phyloP scores from a whole-genome alignment of 2,113 vertebrate genomes.

The Psittacus erithacus region DNA sequence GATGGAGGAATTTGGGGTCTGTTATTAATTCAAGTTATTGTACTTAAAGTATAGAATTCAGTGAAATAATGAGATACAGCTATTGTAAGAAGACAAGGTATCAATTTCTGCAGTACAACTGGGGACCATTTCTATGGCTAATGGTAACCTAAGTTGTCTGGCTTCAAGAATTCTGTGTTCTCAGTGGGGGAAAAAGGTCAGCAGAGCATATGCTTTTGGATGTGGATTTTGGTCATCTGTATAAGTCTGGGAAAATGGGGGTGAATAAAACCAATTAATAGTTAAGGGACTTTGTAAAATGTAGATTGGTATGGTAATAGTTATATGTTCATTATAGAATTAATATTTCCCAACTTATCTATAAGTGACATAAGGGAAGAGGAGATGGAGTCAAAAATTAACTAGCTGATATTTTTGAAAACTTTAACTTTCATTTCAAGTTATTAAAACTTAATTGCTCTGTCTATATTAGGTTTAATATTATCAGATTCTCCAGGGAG shows the following conservation, averaged over 20 bases:
- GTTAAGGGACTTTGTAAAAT: background rate
- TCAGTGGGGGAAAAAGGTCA: background rate
- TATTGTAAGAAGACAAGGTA: background rate
- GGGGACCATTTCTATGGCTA: background rate
- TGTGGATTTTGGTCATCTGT: background rate
- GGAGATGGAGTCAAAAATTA: background rate
- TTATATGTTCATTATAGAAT: background rate
- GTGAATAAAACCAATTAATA: background rate
- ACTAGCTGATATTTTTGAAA: background rate
- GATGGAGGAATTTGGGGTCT: background rate
- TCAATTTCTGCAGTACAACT: background rate
- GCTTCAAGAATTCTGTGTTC: background rate
- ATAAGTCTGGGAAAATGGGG: background rate
- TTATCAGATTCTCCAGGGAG: background rate
- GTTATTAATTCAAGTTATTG: background rate
- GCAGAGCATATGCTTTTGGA: background rate
- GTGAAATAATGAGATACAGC: background rate
- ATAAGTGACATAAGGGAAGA: background rate
- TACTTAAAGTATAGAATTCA: background rate
- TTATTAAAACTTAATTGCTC: slow-evolving; percentile 34
- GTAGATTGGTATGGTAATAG: background rate
- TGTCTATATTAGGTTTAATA: background rate
- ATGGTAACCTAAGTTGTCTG: background rate
- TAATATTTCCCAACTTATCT: background rate
- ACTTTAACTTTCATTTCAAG: background rate